A percentile compares a stretch with the other conserved stretches of the same genome.
phyloP scores from a whole-genome alignment of 2,888 invertebrate genomes.

The Lithodes maja region DNA sequence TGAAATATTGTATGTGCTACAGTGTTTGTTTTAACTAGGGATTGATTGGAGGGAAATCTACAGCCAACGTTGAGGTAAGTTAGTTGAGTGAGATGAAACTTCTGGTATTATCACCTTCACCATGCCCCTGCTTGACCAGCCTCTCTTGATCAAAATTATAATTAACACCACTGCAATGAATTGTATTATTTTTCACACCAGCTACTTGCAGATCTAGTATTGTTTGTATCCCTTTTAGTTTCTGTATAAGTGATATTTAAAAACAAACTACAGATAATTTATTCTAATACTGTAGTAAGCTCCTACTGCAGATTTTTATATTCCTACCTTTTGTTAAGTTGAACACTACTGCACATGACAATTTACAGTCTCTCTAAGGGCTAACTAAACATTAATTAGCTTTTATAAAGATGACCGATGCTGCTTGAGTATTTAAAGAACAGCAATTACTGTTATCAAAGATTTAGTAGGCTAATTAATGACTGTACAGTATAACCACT shows the following conservation, averaged over 20 bases:
- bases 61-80: constrained; percentile 38
- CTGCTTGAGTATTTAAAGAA: no score
- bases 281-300: no score
- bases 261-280: no score
- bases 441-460: no score
- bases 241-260: background rate
- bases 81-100: background rate
- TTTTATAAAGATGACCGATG: no score
- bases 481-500: no score
- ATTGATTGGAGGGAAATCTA: constrained; percentile 15
- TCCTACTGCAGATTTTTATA: no score
- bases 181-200: background rate
- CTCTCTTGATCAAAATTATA: background rate
- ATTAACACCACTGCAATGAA: background rate
- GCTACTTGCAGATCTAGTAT: background rate
- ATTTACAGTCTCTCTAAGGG: no score
- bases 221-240: background rate
- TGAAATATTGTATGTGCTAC: constrained; percentile 16
- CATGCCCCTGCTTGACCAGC: background rate
- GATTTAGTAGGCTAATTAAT: no score
- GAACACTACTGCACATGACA: no score
- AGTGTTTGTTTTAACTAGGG: constrained; percentile 37
- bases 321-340: no score
- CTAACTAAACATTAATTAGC: no score
- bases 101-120: background rate